Evolutionary conservation across 2,797 vertebrate species (phyloP), one percentile per base, ranked within the genome.

Genomic region (Streptopelia turtur): DNA sequence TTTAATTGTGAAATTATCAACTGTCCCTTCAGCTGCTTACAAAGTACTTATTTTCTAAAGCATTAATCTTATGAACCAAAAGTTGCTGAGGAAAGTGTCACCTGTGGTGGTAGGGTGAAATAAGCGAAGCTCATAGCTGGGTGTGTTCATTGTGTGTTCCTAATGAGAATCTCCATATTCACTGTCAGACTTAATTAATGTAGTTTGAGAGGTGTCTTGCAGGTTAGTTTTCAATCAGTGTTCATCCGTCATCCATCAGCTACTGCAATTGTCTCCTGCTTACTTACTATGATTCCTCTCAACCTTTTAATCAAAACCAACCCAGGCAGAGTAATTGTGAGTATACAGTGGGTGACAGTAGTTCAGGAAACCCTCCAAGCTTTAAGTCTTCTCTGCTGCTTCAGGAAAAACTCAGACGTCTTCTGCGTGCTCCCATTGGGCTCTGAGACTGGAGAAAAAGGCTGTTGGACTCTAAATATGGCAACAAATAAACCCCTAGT

Each of bases 181-280:
- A 49, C 49, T 76, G 39, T 90, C 70, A 80, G 41, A 37, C 60
- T 37, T 75, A 41, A 71, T 85, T 79, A 76, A 69, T 2, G 0
- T 71, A 76, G 65, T 83, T 88, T 84, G 70, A 69, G 81, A 87
- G 59, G 37, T 69, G 61, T 79, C 86, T 78, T 66, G 25, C 28
- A 69, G 63, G 39, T 93, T 83, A 27, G 59, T 94, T 89, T 93
- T 87, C 39, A 91, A 70, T 83, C 16, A 1, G 11, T 49, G 55
- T 87, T 87, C 72, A 55, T 74, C 78, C 39, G 13, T 83, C 61
- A 23, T 65, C 21, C 24, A 6, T 60, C 83, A 82, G 35, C 33
- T 76, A 30, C 33, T 68, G 6, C 55, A 71, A 3, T 69, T 94
- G 72, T 88, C 56, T 92, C 24, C 24, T 81, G 65, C 90, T 93